A percentile compares a stretch with the other conserved stretches of the same genome.
Conservation (phyloP, 1,140 invertebrate species). For the Solenopsis fugax region DNA sequence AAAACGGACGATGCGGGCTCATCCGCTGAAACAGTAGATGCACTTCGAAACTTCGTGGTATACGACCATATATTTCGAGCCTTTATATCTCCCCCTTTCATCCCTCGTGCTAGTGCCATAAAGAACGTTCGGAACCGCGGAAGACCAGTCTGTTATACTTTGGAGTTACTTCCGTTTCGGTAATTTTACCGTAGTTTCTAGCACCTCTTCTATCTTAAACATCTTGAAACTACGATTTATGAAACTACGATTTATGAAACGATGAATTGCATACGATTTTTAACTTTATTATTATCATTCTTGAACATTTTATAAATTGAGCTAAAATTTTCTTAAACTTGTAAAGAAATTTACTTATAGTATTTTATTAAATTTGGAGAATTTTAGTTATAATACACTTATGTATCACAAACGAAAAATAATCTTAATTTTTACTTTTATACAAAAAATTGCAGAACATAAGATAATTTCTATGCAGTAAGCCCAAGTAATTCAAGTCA, state of each 20-base stretch:
- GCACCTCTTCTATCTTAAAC: not conserved
- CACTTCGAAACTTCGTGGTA: constrained; percentile 49
- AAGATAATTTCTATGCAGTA: not conserved
- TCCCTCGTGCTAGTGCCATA: constrained; percentile 13
- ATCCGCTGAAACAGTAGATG: constrained; percentile 43
- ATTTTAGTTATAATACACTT: constrained; percentile 11
- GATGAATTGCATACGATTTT: not conserved
- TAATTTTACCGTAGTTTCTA: not conserved
- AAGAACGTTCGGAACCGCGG: constrained; percentile 29
- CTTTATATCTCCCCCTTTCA: constrained; percentile 42
- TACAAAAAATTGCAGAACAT: not conserved
- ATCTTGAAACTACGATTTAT: not conserved
- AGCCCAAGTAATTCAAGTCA: not conserved
- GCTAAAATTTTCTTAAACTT: not conserved
- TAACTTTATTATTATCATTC: constrained; percentile 2
- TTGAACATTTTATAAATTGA: not conserved
- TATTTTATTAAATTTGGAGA: too few relatives aligned
- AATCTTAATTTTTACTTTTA: not conserved
- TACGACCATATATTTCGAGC: constrained; percentile 40
- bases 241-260: not conserved
- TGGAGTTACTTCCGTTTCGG: not conserved
- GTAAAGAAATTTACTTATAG: not conserved
- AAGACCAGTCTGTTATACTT: constrained; percentile 31
- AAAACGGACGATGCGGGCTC: constrained; percentile 53
- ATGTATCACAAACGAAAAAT: not conserved